Evolutionary conservation across 2,888 invertebrate genomes (phyloP).

Genomic region (Malachius bipustulatus): DNA sequence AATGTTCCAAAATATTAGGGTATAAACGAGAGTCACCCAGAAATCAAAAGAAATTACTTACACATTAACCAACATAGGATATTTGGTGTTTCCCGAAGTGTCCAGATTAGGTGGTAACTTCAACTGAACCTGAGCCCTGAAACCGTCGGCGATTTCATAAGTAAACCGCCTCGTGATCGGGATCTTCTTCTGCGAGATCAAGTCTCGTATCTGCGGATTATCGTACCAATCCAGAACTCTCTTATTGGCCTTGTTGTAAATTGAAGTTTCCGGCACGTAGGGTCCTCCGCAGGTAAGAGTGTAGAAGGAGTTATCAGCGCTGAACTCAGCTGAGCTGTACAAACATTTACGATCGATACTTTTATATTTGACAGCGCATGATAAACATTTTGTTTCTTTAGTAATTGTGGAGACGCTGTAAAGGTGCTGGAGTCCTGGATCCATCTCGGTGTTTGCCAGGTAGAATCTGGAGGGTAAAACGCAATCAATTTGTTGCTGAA

Average conservation of each 20-base stretch:
- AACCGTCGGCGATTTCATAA: slow-evolving; percentile 53
- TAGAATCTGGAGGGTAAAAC: slow-evolving; percentile 76
- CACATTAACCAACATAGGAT: slow-evolving; percentile 76
- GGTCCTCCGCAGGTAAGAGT: slow-evolving; percentile 76
- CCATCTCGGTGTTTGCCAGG: slow-evolving; percentile 61
- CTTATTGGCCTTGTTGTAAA: slow-evolving; percentile 40
- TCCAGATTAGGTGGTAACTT: slow-evolving; percentile 62
- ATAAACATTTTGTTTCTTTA: slow-evolving; percentile 52
- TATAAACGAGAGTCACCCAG: no score
- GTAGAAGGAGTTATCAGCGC: slow-evolving; percentile 52
- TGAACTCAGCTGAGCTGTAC: slow-evolving; percentile 60
- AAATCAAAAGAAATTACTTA: slow-evolving; percentile 51
- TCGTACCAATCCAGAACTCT: slow-evolving; percentile 50
- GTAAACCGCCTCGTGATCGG: slow-evolving; percentile 49
- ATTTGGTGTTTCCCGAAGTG: slow-evolving; percentile 52
- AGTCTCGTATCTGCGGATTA: slow-evolving; percentile 44
- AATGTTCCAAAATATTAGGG: no score
- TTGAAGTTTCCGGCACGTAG: slow-evolving; percentile 58
- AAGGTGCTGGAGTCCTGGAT: slow-evolving; percentile 70
- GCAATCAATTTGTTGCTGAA: background rate
- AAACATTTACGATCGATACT: slow-evolving; percentile 43
- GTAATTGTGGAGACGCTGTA: slow-evolving; percentile 55
- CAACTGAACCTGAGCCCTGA: slow-evolving; percentile 61
- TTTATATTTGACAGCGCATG: slow-evolving; percentile 51
- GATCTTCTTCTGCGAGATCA: slow-evolving; percentile 39